These are phyloP conservation scores for Rhabdornis inornatus DNA, from an alignment of 2,113 vertebrate genomes.

Conservation along the genomic window DNA sequence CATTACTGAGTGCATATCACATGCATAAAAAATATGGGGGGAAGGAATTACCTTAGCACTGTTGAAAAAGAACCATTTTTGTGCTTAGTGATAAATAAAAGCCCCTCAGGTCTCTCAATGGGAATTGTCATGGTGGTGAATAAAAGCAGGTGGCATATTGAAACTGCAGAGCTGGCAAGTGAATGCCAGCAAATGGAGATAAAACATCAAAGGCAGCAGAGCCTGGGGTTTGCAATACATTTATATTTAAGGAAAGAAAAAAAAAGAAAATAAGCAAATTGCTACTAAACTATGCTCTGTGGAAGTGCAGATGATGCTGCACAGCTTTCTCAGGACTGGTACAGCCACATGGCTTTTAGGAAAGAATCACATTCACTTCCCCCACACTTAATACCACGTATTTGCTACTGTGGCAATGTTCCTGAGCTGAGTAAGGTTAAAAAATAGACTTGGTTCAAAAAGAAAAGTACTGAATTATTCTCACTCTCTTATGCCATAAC, in stretches of 20 bases:
- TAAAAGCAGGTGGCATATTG: neutral
- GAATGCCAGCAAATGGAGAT: neutral
- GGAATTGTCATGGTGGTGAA: slow-evolving; percentile 32
- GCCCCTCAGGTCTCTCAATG: slow-evolving; percentile 37
- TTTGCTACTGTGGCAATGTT: slow-evolving; percentile 49
- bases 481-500: slow-evolving; percentile 25
- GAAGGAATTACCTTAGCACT: neutral
- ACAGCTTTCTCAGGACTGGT: slow-evolving; percentile 55
- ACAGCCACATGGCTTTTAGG: slow-evolving; percentile 38
- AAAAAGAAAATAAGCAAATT: neutral
- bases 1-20: neutral
- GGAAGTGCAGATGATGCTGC: slow-evolving; percentile 35
- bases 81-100: slow-evolving; percentile 49
- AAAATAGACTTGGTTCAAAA: slow-evolving; percentile 58
- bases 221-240: slow-evolving; percentile 33
- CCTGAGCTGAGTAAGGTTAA: slow-evolving; percentile 59
- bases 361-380: slow-evolving; percentile 48
- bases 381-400: slow-evolving; percentile 38
- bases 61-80: slow-evolving; percentile 14
- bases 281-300: slow-evolving; percentile 30
- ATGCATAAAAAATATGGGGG: slow-evolving; percentile 33
- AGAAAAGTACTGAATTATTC: slow-evolving; percentile 46
- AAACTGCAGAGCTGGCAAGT: slow-evolving; percentile 21
- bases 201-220: slow-evolving; percentile 26
- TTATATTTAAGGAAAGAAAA: slow-evolving; percentile 6